Percentiles rank a stretch among this genome's conserved stretches.
These are phyloP conservation scores for Synanthedon formicaeformis DNA, from an alignment of 2,888 invertebrate species.

Conservation along the genomic window DNA sequence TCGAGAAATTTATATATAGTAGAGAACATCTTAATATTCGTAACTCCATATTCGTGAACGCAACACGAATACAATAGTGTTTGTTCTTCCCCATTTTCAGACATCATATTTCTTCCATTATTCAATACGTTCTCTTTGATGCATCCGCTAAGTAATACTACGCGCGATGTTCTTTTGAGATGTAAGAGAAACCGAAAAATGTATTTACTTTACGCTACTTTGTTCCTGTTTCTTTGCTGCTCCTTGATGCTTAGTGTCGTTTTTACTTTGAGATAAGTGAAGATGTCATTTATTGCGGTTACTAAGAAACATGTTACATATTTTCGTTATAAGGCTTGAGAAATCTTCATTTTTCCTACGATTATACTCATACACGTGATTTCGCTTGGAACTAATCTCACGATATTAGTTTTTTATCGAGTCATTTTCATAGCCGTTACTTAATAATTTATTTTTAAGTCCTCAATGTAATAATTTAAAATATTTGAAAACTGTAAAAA, in stretches of 20 bases:
- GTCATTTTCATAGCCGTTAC: too few species aligned
- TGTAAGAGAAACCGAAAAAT: slow-evolving; percentile 5
- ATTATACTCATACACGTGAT: too few species aligned
- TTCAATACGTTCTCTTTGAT: slow-evolving; percentile 16
- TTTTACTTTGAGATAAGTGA: slow-evolving; percentile 12
- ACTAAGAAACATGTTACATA: slow-evolving; percentile 5
- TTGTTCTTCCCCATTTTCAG: slow-evolving; percentile 17
- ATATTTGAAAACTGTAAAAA: too few species aligned
- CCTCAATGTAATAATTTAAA: too few species aligned
- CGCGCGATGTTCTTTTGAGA: slow-evolving; percentile 4
- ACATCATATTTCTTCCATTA: slow-evolving; percentile 24
- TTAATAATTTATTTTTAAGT: too few species aligned
- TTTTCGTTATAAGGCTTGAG: too few species aligned
- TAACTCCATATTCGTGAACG: slow-evolving; percentile 3
- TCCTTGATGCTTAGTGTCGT: neutral
- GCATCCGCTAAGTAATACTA: slow-evolving; percentile 10
- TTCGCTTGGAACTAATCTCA: too few species aligned
- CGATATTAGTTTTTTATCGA: too few species aligned
- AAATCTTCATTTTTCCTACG: too few species aligned
- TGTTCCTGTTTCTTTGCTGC: neutral
- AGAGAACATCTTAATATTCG: too few species aligned
- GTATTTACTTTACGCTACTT: slow-evolving; percentile 6
- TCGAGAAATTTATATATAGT: too few species aligned
- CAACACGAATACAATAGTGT: slow-evolving; percentile 18
- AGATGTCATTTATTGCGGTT: slow-evolving; percentile 16